Percentiles rank a stretch among this genome's conserved stretches.
phyloP scores from a whole-genome alignment of 2,888 invertebrate genomes.

The Julus scandinavius region DNA sequence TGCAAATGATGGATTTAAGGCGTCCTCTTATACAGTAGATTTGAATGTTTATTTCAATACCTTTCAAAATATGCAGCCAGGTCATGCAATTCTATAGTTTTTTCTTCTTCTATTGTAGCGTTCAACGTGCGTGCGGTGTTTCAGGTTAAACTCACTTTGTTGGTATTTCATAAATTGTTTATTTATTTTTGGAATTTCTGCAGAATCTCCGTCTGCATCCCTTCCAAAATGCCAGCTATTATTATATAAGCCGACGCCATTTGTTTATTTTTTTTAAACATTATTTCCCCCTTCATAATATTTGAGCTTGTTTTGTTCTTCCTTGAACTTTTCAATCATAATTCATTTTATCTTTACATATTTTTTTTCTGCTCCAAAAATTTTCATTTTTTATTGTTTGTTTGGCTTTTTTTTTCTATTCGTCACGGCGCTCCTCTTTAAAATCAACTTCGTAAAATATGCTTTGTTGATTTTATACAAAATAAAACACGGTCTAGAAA shows the following conservation, averaged over 20 bases:
- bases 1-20: neutral
- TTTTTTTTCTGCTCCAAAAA: constrained; percentile 23
- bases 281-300: neutral
- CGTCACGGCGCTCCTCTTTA: constrained; percentile 35
- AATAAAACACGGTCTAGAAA: constrained; percentile 36
- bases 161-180: constrained; percentile 31
- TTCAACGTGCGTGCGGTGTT: constrained; percentile 15
- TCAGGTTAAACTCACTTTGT: constrained; percentile 46
- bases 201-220: constrained; percentile 17
- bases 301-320: constrained; percentile 45
- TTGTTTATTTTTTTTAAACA: constrained; percentile 28
- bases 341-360: constrained; percentile 42
- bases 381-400: constrained; percentile 28
- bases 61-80: neutral
- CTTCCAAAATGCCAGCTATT: constrained; percentile 36
- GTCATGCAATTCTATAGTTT: neutral
- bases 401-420: neutral
- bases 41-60: neutral
- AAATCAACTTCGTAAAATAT: constrained; percentile 15
- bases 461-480: constrained; percentile 40
- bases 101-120: neutral
- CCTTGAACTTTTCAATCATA: constrained; percentile 45
- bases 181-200: constrained; percentile 30
- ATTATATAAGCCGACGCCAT: constrained; percentile 38
- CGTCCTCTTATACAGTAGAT: neutral